Evolutionary conservation across 2,797 vertebrate genomes (phyloP).

Genomic region (Tragelaphus eurycerus): DNA sequence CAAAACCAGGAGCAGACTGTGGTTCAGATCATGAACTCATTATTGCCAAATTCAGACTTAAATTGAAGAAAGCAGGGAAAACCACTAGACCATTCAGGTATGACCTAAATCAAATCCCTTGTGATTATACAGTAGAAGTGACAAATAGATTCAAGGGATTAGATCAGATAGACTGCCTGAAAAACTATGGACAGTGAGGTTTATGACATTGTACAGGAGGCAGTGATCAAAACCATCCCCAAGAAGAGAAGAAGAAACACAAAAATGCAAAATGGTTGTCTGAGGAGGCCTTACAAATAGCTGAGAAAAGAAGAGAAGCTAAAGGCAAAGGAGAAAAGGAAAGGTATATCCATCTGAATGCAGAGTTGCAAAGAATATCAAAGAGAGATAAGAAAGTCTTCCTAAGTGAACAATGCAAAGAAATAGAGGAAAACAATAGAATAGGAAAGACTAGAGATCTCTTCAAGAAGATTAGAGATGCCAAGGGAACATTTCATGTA

Average conservation of each 20-base stretch:
- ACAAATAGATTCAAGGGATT: not conserved
- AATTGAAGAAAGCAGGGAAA: not conserved
- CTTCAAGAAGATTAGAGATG: not conserved
- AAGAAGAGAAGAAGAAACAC: not conserved
- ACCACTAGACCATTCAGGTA: not conserved
- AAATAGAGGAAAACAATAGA: not conserved
- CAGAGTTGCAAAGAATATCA: not conserved
- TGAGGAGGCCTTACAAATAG: not conserved
- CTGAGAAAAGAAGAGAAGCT: not conserved
- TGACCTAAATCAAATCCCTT: not conserved
- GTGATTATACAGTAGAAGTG: not conserved
- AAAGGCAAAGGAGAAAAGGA: not conserved
- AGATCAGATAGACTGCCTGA: not conserved
- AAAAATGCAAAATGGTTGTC: not conserved
- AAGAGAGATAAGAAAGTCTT: not conserved
- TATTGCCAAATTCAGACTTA: not conserved
- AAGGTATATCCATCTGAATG: not conserved
- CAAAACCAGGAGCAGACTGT: not conserved
- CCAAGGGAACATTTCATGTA: not conserved
- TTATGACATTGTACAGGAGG: not conserved
- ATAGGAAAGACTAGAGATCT: not conserved
- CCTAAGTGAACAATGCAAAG: not conserved
- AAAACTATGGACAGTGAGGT: not conserved
- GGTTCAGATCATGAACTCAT: not conserved
- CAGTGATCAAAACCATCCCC: not conserved